Evolutionary conservation across 2,888 invertebrate species (phyloP).

Genomic region (Drosophila colorata): DNA sequence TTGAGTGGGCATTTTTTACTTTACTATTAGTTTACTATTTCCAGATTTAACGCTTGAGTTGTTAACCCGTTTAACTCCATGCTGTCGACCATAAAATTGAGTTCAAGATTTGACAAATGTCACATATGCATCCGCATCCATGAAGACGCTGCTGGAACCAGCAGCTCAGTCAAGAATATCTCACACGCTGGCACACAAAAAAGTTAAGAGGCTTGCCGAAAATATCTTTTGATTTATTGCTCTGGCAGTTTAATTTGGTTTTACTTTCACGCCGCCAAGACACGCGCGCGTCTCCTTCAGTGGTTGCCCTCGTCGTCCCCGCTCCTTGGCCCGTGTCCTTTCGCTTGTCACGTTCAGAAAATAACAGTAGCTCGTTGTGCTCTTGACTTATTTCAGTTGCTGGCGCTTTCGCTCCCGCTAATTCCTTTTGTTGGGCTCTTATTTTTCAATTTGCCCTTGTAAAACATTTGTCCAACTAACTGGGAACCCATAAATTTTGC

Average conservation of each 20-base stretch:
- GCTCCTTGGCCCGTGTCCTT: constrained; percentile 18
- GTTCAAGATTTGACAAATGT: constrained; percentile 28
- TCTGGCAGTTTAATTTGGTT: constrained; percentile 69
- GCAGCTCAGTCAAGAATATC: constrained; percentile 26
- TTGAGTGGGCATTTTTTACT: constrained; percentile 10
- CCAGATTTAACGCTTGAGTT: background rate
- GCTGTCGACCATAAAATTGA: constrained; percentile 51
- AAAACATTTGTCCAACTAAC: constrained; percentile 34
- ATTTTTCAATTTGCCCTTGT: constrained; percentile 37
- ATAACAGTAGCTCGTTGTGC: constrained; percentile 51
- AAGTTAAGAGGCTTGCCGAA: constrained; percentile 41
- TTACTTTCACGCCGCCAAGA: constrained; percentile 44
- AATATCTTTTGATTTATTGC: constrained; percentile 72
- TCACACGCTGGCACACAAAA: constrained; percentile 18
- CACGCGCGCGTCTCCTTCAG: constrained; percentile 40
- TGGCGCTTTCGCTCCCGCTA: constrained; percentile 43
- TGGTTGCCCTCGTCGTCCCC: background rate
- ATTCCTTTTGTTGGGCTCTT: constrained; percentile 43
- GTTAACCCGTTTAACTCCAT: constrained; percentile 24
- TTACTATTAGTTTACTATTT: constrained; percentile 14
- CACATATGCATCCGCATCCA: constrained; percentile 8
- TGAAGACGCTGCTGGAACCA: background rate
- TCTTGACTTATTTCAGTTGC: constrained; percentile 50
- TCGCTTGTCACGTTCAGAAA: constrained; percentile 60
- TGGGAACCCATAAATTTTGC: constrained; percentile 36